Evolutionary conservation across 2,797 vertebrate genomes (phyloP), one percentile per base, ranked within the genome.

Genomic region (Hippopotamyrus pictus): DNA sequence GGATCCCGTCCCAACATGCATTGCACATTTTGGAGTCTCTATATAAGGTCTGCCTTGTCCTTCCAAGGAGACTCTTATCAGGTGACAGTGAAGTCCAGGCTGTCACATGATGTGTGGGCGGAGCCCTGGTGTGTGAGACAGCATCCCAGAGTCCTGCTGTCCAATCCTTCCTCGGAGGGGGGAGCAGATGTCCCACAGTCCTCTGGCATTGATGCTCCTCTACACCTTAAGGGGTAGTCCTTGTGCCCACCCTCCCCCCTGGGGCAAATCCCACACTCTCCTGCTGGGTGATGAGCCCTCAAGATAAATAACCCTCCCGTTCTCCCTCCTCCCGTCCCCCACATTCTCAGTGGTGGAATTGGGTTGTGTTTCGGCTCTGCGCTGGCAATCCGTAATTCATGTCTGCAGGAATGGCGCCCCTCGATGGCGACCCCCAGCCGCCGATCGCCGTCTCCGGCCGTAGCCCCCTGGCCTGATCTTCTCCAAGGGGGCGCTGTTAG

Each of bases 401-500:
- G 87, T 88, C 87, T 65, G 57, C 57, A 48, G 87, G 89, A 96
- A 92, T n/a, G 93, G 92, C 89, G 91, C 82, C 91, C 87, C 37
- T 11, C 14, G 37, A n/a, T 3, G 87, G n/a, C 82, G 91, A 62
- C 62, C 93, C 8, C 90, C 92, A 12, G 96, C 93, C 29, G 97
- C 89, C 25, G 97, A 96, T 29, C 96, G 94, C 90, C 98, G 97
- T 90, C 97, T 94, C 76, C 98, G 96, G 90, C 98, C 98, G n/a
- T 99, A 99, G 92, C 98, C 98, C 33, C 96, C 94, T 0, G 97
- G 95, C 90, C 97, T 97, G 93, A 99, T 97, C 93, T 98, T 99
- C 89, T 86, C 94, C 1, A 91, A 3, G 0, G 98, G 98, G 3
- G 97, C 97, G 3, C 88, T 94, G 76, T 91, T 94, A 51, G 94